These are phyloP conservation scores for Hydraecia micacea DNA, from an alignment of 2,888 invertebrate genomes.

Conservation along the genomic window DNA sequence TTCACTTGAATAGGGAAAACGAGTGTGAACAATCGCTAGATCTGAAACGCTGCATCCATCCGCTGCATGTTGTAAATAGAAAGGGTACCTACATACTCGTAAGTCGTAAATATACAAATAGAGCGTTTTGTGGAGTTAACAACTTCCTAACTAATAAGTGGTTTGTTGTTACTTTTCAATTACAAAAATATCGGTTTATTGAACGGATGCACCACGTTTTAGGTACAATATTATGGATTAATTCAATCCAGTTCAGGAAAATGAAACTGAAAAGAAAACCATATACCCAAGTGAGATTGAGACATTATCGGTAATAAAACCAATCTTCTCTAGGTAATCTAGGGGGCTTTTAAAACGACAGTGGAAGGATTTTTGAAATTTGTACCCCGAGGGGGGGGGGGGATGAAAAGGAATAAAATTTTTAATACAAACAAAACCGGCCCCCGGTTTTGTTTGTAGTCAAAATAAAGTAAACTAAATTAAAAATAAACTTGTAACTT, in stretches of 20 bases:
- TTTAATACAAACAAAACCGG: too few species aligned
- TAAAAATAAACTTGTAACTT: too few species aligned
- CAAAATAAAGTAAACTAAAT: too few species aligned
- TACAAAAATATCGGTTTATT: too few species aligned
- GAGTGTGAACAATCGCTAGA: conserved; percentile 5
- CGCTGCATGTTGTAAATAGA: background rate
- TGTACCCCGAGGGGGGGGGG: too few species aligned
- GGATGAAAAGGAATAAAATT: too few species aligned
- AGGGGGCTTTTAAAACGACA: background rate
- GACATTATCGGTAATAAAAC: background rate
- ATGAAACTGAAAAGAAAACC: background rate
- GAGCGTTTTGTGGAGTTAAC: background rate
- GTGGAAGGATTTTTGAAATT: background rate
- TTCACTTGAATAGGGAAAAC: conserved; percentile 14
- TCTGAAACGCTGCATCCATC: background rate
- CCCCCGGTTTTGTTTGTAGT: too few species aligned
- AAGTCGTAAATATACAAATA: too few species aligned
- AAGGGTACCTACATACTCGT: background rate
- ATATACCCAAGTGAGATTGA: background rate
- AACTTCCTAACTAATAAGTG: background rate
- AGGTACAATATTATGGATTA: too few species aligned
- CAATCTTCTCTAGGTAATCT: too few species aligned
- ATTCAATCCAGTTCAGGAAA: background rate
- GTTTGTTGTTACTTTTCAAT: too few species aligned
- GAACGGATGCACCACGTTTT: background rate